Evolutionary conservation across 2,888 invertebrate genomes (phyloP), one percentile per base, ranked within the genome.

Genomic region (Heterodera filipjevi): DNA sequence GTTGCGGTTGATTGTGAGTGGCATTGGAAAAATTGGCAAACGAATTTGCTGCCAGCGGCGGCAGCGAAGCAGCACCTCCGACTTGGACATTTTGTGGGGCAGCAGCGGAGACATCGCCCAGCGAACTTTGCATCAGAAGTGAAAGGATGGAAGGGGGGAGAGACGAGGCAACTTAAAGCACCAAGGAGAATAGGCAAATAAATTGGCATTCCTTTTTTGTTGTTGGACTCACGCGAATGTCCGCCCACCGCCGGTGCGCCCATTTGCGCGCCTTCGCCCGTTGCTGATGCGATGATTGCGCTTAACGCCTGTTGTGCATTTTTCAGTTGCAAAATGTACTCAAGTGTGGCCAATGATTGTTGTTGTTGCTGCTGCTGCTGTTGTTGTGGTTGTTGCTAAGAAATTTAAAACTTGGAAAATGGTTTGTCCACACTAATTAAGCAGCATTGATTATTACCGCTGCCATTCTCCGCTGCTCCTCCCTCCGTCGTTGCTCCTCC

Each of bases 401-500:
- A 6, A 32, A 19, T 27, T n/a, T 6, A 59, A 27, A 27, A n/a
- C 6, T 16, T 1, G 22, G 6, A 6, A 22, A 53, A 53, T 2
- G 53, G n/a, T n/a, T n/a, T n/a, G n/a, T n/a, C n/a, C n/a, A n/a
- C n/a, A n/a, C n/a, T n/a, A n/a, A n/a, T n/a, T n/a, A n/a, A n/a
- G n/a, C n/a, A n/a, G n/a, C n/a, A n/a, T n/a, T n/a, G n/a, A n/a
- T n/a, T n/a, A n/a, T n/a, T n/a, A n/a, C 66, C 19, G 46, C 70
- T 22, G 68, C 79, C 30, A 77, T 33, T 22, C 71, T 46, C 39
- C 71, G 79, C 68, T 79, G 71, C 35, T 79, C 77, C n/a, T 72
- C 77, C 14, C 16, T 35, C 49, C 59, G 30, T 14, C 73, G 74
- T 35, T 39, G 44, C 16, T 59, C 66, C 33, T 79, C 80, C 5